Base-by-base conservation (phyloP, 1,140 invertebrate genomes). In the Drosophila seguyi region DNA sequence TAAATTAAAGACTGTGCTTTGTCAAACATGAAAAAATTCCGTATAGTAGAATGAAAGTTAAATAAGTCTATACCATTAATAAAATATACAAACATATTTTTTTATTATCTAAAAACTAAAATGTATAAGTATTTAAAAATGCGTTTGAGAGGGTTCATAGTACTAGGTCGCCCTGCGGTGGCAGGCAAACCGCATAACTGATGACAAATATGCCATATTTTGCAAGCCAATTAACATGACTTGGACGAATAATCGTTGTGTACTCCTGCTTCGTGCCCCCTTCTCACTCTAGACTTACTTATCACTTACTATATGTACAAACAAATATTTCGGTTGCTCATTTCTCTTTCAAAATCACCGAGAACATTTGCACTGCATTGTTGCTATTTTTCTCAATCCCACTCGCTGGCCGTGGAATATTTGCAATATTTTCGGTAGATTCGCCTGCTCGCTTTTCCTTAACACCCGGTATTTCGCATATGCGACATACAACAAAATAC, bases 401-500 rank as follows among this genome's bases (percentile, higher is more conserved):
- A 50, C 52, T 58, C 61, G 45, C 62, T 62, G 62, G 18, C 52
- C 59, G 44, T 52, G 41, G 63, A 36, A 67, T 65, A 42, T 42
- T 63, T 47, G 67, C 31, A 67, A 69, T 61, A 71, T 78, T 38
- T 60, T 52, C 56, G 69, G 41, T 52, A 52, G 39, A 66, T 75
- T 83, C 74, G 76, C 80, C 63, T 88, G 65, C 80, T 88, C 27
- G 39, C 36, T 13, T 53, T 78, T 88, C 69, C 84, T 88, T 75
- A 60, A 57, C 80, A 75, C 90, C 91, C 75, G 84, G 67, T 79
- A 91, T 34, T 88, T 92, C 74, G 73, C 90, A 92, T 91, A 83
- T 77, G 91, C 73, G 62, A 60, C 75, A 57, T 75, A 90, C 90
- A 92, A 92, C 91, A 92, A 92, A 91, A 55, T 55, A 55, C 80